phyloP scores from a whole-genome alignment of 2,797 vertebrate species.

The Pogoniulus pusillus region DNA sequence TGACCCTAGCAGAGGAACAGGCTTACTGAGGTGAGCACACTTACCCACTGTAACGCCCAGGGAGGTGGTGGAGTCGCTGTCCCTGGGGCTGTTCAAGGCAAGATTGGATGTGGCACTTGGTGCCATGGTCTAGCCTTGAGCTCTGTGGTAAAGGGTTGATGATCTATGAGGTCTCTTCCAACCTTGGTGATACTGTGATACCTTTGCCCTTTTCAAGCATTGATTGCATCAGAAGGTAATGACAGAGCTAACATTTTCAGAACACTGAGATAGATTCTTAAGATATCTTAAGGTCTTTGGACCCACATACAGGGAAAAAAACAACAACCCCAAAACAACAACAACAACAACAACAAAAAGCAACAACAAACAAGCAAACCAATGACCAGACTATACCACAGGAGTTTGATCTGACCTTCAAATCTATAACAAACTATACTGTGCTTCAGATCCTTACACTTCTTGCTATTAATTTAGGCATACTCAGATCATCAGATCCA shows the following conservation, averaged over 20 bases:
- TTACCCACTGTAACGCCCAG: neutral
- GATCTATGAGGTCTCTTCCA: too few relatives aligned
- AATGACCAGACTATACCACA: neutral
- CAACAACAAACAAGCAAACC: too few relatives aligned
- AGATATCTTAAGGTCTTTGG: neutral
- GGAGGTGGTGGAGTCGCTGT: too few relatives aligned
- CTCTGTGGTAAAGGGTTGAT: too few relatives aligned
- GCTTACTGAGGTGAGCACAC: neutral
- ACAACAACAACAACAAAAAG: too few relatives aligned
- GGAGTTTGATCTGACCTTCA: neutral
- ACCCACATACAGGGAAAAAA: neutral
- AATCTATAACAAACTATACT: neutral
- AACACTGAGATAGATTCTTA: neutral
- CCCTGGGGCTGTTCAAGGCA: too few relatives aligned
- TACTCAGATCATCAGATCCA: neutral
- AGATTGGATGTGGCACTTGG: too few relatives aligned
- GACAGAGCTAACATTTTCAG: neutral
- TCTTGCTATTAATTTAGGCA: neutral
- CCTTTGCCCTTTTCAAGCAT: neutral
- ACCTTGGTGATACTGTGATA: too few relatives aligned
- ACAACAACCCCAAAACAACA: too few relatives aligned
- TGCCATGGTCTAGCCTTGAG: too few relatives aligned
- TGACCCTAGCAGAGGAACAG: neutral
- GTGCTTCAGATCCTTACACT: neutral
- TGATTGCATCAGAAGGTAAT: neutral